Base-by-base conservation (phyloP, 2,888 invertebrate genomes). In the Scaptomyza reducta region DNA sequence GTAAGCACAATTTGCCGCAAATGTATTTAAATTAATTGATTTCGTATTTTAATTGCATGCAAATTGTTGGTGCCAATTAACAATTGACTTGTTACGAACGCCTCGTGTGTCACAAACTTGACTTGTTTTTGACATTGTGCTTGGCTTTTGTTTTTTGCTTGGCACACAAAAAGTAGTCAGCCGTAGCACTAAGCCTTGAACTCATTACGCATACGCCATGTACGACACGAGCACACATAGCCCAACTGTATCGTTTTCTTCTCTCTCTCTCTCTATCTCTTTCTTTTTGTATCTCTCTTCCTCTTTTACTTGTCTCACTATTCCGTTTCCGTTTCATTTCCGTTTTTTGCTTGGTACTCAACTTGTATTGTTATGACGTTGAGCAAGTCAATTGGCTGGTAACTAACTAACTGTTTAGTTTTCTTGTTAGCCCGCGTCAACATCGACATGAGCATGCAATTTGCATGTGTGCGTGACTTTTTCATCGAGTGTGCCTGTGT, bases 121-220 rank as follows among this genome's bases (percentile, higher is more conserved):
- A 73, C 70, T 61, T 53, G 58, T 31, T 45, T 45, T 60, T 57
- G 56, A 53, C 49, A 33, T 27, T 53, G 35, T 22, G 50, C 49
- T 65, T 59, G 50, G 16, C 25, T 33, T 22, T 51, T 49, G n/a
- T 47, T 51, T 51, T 70, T 50, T 46, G 50, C 70, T 51, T 35
- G 46, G 55, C 53, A 55, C 66, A 66, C 55, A 50, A 73, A 67
- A 67, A 63, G 80, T 60, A 66, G 56, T 73, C 7, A 38, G 38
- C 14, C 63, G 70, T 83, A 62, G 62, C 62, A 56, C 54, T 62
- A 61, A 60, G 79, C 88, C 89, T 81, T 87, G 79, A 81, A 73
- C 87, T 88, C 79, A 85, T 87, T 84, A 84, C 73, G 82, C 73
- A 82, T 84, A 80, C 89, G 78, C 62, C 81, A 61, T 76, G 77